phyloP scores from a whole-genome alignment of 1,140 invertebrate species.

The Rhagoletis zephyria region DNA sequence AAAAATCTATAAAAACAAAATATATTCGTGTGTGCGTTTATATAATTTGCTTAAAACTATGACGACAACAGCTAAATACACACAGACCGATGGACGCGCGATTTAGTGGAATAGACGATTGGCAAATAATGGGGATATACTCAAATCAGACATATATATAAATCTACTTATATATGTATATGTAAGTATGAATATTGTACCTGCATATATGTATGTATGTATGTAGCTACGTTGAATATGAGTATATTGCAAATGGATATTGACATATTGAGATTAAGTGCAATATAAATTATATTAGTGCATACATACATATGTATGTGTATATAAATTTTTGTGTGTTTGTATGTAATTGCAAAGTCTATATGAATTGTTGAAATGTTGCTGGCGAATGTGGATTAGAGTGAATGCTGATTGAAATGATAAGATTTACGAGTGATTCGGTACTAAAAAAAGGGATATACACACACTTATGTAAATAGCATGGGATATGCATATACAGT shows the following conservation, averaged over 20 bases:
- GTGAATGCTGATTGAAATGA: conserved; percentile 27
- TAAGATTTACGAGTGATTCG: conserved; percentile 20
- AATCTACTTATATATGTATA: not conserved
- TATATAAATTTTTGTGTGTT: not conserved
- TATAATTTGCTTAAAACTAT: not conserved
- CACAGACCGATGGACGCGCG: not conserved
- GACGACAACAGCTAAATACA: not conserved
- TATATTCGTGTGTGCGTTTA: not conserved
- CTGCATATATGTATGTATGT: not conserved
- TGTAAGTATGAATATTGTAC: not conserved
- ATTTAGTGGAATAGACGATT: not conserved
- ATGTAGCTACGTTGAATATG: not conserved
- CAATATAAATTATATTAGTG: not conserved
- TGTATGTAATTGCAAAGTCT: not conserved
- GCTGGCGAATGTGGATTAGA: conserved; percentile 25
- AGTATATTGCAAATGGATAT: conserved; percentile 9
- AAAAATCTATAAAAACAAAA: not conserved
- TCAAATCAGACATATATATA: not conserved
- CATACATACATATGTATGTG: not conserved
- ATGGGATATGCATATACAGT: no score
- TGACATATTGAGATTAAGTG: conserved; percentile 43
- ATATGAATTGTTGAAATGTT: not conserved
- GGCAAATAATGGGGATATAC: not conserved
- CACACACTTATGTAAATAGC: not conserved
- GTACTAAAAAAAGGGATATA: not conserved